A percentile compares a stretch with the other conserved stretches of the same genome.
Conservation (phyloP, 2,888 invertebrate genomes). For the Gnatocerus cornutus region DNA sequence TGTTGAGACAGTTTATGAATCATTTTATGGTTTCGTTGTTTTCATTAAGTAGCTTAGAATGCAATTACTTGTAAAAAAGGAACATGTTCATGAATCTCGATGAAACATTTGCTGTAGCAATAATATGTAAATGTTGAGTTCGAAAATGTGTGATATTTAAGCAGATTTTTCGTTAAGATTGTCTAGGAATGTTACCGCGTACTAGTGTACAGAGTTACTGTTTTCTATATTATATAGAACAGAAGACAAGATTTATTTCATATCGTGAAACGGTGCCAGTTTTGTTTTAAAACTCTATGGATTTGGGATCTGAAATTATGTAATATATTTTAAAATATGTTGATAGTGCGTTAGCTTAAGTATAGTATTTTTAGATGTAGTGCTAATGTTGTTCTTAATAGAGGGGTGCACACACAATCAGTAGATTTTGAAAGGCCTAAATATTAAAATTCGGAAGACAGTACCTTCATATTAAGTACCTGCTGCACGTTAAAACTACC, state of each 20-base stretch:
- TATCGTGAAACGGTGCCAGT: slow-evolving; percentile 54
- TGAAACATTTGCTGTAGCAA: slow-evolving; percentile 72
- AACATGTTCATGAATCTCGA: slow-evolving; percentile 52
- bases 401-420: slow-evolving; percentile 63
- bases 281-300: too few relatives aligned
- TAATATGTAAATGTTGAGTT: slow-evolving; percentile 66
- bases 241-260: slow-evolving; percentile 51
- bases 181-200: slow-evolving; percentile 54
- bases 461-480: slow-evolving; percentile 62
- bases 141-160: slow-evolving; percentile 65
- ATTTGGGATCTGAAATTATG: slow-evolving; percentile 32
- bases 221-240: slow-evolving; percentile 51
- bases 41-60: slow-evolving; percentile 40
- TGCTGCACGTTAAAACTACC: slow-evolving; percentile 49
- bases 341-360: slow-evolving; percentile 31
- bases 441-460: slow-evolving; percentile 60
- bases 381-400: slow-evolving; percentile 54
- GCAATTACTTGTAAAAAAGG: slow-evolving; percentile 32
- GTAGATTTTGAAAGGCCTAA: slow-evolving; percentile 68
- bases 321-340: slow-evolving; percentile 37
- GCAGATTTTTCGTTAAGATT: slow-evolving; percentile 38
- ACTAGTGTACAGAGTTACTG: slow-evolving; percentile 60
- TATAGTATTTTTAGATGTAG: slow-evolving; percentile 36
- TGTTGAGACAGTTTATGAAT: slow-evolving; percentile 54
- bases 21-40: slow-evolving; percentile 30